Conservation (phyloP, 2,888 invertebrate genomes). For the Lycophotia porphyrea region DNA sequence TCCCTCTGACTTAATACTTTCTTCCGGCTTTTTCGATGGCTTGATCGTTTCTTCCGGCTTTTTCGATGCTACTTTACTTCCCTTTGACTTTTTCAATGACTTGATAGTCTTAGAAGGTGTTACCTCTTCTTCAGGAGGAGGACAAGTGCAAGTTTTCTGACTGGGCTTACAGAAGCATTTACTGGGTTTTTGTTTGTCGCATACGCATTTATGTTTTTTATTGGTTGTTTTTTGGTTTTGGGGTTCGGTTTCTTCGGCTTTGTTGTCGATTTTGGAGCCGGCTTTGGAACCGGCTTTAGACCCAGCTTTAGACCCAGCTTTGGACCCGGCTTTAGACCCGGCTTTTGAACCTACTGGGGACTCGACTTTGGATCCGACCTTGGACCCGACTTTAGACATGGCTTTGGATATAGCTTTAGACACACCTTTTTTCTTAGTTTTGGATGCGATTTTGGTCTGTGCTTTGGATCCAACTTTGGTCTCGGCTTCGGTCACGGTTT, state of each 20-base stretch:
- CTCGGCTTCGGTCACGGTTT: not conserved
- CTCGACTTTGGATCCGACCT: not conserved
- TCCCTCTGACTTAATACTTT: constrained; percentile 20
- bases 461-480: not conserved
- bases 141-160: constrained; percentile 20
- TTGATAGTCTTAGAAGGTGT: constrained; percentile 15
- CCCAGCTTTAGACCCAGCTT: not conserved
- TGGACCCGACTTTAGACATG: not conserved
- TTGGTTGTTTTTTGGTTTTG: not conserved
- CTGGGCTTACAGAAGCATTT: not conserved
- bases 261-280: not conserved
- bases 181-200: not conserved
- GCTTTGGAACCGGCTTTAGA: not conserved
- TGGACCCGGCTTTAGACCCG: not conserved
- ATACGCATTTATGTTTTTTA: not conserved
- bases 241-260: not conserved
- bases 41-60: constrained; percentile 10
- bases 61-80: constrained; percentile 24
- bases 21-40: not conserved
- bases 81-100: constrained; percentile 13
- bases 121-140: constrained; percentile 13
- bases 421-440: not conserved
- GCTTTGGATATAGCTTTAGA: not conserved
- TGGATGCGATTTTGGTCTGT: not conserved
- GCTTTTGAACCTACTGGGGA: not conserved